A percentile compares a stretch with the other conserved stretches of the same genome.
Conservation (phyloP, 2,797 vertebrate species). For the Calcarius lapponicus region DNA sequence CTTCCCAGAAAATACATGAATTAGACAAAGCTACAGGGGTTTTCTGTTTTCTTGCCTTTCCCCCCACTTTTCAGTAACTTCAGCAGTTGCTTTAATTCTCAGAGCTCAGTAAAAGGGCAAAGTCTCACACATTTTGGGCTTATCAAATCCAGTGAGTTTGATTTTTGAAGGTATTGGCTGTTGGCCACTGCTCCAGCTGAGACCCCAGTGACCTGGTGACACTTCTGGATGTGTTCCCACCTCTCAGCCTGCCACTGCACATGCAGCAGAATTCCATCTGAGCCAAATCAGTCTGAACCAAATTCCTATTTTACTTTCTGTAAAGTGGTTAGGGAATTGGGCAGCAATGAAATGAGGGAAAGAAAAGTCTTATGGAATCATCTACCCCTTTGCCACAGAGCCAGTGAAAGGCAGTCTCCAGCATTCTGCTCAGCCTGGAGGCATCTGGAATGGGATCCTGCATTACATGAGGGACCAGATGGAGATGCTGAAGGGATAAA, state of each 20-base stretch:
- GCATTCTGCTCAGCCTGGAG: not conserved
- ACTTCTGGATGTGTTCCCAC: rapidly evolving
- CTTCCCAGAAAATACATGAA: not conserved
- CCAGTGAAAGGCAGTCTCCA: not conserved
- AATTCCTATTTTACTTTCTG: not conserved
- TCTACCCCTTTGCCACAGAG: not conserved
- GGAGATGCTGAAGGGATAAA: not conserved
- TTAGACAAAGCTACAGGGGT: not conserved
- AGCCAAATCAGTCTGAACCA: not conserved
- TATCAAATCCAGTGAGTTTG: not conserved
- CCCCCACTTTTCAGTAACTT: not conserved
- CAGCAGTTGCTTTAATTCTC: not conserved
- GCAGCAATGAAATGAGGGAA: not conserved
- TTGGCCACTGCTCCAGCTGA: not conserved
- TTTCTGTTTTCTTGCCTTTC: not conserved
- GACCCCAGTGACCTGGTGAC: not conserved
- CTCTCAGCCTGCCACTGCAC: not conserved
- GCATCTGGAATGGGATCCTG: not conserved
- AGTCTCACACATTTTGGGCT: not conserved
- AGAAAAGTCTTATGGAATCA: not conserved
- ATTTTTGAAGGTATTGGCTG: not conserved
- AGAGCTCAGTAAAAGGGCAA: not conserved
- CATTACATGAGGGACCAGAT: not conserved
- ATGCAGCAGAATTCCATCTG: not conserved
- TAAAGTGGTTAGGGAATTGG: not conserved